phyloP scores from a whole-genome alignment of 2,888 invertebrate genomes.

The Scaptomyza flava region DNA sequence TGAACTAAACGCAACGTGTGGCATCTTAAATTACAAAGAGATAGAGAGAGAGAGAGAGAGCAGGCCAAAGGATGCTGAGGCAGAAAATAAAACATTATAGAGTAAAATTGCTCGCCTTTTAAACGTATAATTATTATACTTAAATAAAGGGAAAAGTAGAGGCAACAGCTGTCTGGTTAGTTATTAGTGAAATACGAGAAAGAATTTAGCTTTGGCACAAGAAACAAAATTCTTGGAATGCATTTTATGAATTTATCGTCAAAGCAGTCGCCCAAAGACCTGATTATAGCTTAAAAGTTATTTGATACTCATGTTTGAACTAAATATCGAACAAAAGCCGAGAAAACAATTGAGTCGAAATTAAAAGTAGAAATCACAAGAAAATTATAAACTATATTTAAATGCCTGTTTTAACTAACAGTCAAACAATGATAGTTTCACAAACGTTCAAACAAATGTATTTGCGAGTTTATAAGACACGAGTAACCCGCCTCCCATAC shows the following conservation, averaged over 20 bases:
- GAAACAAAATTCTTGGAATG: not conserved
- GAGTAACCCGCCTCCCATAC: not conserved
- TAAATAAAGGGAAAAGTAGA: too few relatives aligned
- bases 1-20: too few relatives aligned
- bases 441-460: conserved; percentile 15
- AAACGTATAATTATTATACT: not conserved
- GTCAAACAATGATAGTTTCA: conserved; percentile 47
- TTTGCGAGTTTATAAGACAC: conserved; percentile 33
- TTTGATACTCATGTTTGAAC: too few relatives aligned
- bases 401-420: conserved; percentile 57
- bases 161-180: too few relatives aligned
- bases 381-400: too few relatives aligned
- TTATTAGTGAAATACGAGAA: too few relatives aligned
- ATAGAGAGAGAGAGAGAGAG: too few relatives aligned
- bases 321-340: not conserved
- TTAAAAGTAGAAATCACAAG: too few relatives aligned
- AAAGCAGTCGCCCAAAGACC: too few relatives aligned
- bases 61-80: too few relatives aligned
- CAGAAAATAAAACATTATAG: not conserved
- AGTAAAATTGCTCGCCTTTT: not conserved
- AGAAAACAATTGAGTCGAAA: not conserved
- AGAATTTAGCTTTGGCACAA: not conserved
- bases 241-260: not conserved
- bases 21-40: too few relatives aligned
- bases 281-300: not conserved